These are phyloP conservation scores for Noctua janthina DNA, from an alignment of 2,888 invertebrate species.

Conservation along the genomic window DNA sequence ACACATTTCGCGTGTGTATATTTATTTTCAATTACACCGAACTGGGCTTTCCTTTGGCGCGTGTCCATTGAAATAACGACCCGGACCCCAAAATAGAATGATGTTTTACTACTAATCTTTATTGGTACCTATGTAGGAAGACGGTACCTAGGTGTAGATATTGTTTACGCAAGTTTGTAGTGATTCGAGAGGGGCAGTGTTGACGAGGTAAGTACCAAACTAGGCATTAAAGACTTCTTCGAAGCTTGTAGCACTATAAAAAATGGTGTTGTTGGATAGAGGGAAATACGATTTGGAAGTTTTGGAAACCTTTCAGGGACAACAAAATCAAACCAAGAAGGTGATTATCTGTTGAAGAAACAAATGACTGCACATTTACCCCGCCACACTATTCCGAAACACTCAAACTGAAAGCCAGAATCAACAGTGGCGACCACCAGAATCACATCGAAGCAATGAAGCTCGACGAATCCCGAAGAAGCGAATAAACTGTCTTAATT, in stretches of 20 bases:
- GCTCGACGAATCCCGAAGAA: background rate
- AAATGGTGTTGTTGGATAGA: background rate
- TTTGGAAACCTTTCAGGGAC: no score
- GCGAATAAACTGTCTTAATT: background rate
- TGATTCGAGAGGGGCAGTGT: background rate
- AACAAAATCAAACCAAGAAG: background rate
- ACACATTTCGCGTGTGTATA: conserved; percentile 36
- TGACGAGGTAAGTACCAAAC: background rate
- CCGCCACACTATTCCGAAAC: background rate
- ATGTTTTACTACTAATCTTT: conserved; percentile 2
- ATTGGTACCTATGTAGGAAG: background rate
- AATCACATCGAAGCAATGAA: background rate
- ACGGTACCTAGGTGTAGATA: background rate
- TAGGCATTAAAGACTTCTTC: background rate
- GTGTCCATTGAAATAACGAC: conserved; percentile 37
- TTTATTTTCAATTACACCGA: conserved; percentile 50
- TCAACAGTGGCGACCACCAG: background rate
- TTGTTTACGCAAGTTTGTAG: background rate
- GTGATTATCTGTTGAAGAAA: background rate
- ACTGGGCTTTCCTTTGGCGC: conserved; percentile 55
- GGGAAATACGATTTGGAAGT: background rate
- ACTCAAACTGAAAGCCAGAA: background rate
- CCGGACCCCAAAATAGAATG: conserved; percentile 27
- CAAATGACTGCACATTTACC: background rate
- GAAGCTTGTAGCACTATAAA: background rate